Base-by-base conservation (phyloP, 2,113 vertebrate genomes). In the Trichomycterus rosablanca region DNA sequence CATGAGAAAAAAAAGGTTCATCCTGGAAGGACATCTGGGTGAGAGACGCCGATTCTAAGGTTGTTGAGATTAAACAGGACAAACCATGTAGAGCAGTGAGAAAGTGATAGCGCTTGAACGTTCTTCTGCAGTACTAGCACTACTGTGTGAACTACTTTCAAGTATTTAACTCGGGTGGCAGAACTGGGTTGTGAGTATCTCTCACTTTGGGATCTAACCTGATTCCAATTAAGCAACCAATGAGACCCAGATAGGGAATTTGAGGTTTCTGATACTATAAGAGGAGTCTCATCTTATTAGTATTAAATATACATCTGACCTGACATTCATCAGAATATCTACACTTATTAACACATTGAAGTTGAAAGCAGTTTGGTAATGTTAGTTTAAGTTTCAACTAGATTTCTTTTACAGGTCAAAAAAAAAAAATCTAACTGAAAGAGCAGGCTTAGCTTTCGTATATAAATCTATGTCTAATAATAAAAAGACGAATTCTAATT, bases 191-290 rank as follows among this genome's bases (percentile, higher is more conserved):
- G 83, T 73, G 67, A 74, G 74, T 64, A 69, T 72, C 72, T 78
- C 73, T 85, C 73, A 85, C 84, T 84, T 64, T 67, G 86, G 87
- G 87, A 85, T 77, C 75, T 88, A 88, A 85, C 85, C 85, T 80
- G 81, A 77, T 88, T 88, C 80, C 74, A 81, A 84, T 83, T 80
- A 79, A 70, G 78, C 7, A 20, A 76, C 79, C 82, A 80, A 15
- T 5, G 77, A 81, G 80, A 86, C 66, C 58, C 68, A 64, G 45
- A 62, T 75, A 19, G 63, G 30, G 8, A 74, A 76, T 78, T 78
- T 73, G 65, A 73, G 77, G 84, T 78, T 73, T 77, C 74, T 71
- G 71, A 69, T 76, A 39, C 62, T 70, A 68, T 48, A 74, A 80
- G 75, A 81, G 74, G 66, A 39, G 59, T 76, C 83, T 80, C 56